These are phyloP conservation scores for Festucalex cinctus DNA, from an alignment of 2,113 vertebrate genomes.

Conservation along the genomic window DNA sequence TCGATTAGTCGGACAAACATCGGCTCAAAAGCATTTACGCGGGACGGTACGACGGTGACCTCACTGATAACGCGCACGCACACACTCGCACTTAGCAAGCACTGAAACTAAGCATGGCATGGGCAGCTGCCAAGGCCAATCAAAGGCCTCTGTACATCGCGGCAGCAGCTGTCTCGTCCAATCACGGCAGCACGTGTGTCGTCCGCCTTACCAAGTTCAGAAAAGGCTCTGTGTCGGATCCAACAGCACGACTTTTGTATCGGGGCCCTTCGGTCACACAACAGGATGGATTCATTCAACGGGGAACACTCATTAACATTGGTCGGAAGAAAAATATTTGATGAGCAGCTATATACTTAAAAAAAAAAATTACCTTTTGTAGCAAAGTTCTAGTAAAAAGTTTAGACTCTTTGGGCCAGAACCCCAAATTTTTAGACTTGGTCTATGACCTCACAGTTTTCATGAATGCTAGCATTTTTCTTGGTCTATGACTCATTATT, in stretches of 20 bases:
- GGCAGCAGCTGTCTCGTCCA: conserved; percentile 67
- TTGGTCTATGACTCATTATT: background rate
- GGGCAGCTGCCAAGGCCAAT: conserved; percentile 73
- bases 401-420: background rate
- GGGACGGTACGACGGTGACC: conserved; percentile 58
- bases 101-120: conserved; percentile 59
- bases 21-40: conserved; percentile 63
- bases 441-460: background rate
- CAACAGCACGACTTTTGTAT: conserved; percentile 21
- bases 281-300: conserved; percentile 29
- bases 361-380: too few species aligned
- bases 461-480: too few species aligned
- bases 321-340: background rate
- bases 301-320: conserved; percentile 1
- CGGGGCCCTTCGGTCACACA: conserved; percentile 14
- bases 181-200: conserved; percentile 65
- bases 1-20: conserved; percentile 68
- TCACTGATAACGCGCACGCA: conserved; percentile 62
- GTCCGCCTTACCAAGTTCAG: conserved; percentile 61
- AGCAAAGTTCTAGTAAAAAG: too few species aligned
- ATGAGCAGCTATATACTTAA: background rate
- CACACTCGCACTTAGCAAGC: conserved; percentile 60
- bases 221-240: conserved; percentile 35
- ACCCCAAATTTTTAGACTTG: background rate
- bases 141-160: conserved; percentile 67